phyloP scores from a whole-genome alignment of 2,797 vertebrate species.

The Propithecus deckenii region DNA sequence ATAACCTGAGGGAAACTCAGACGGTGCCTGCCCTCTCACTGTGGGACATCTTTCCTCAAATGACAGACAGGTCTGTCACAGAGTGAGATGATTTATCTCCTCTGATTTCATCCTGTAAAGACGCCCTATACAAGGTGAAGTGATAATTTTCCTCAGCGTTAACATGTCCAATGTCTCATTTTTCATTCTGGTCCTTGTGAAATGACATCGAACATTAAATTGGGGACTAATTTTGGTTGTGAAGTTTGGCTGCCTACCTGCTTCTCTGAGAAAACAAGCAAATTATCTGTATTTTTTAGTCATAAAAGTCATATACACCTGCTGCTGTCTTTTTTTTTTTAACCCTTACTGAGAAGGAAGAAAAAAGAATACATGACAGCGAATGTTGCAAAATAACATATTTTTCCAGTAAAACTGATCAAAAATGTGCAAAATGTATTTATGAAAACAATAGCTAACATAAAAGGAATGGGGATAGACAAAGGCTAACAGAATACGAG shows the following conservation, averaged over 20 bases:
- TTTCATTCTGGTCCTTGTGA: slow-evolving; percentile 78
- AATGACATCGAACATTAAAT: slow-evolving; percentile 77
- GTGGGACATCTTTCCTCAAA: slow-evolving; percentile 9
- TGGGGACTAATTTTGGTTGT: slow-evolving; percentile 75
- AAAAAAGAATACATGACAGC: not conserved
- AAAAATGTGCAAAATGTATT: not conserved
- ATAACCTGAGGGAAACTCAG: slow-evolving; percentile 53
- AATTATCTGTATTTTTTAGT: slow-evolving; percentile 57
- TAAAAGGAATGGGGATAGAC: not conserved
- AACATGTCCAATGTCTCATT: slow-evolving; percentile 73
- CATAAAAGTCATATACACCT: not conserved
- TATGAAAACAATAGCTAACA: not conserved
- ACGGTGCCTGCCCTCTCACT: not conserved
- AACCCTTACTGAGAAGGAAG: not conserved
- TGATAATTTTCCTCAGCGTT: slow-evolving; percentile 79
- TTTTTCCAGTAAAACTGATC: not conserved
- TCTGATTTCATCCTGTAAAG: slow-evolving; percentile 75
- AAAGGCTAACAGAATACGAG: not conserved
- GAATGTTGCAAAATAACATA: not conserved
- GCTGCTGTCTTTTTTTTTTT: not conserved
- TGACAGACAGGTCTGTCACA: slow-evolving; percentile 72
- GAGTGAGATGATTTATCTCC: slow-evolving; percentile 69
- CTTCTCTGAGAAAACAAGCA: slow-evolving; percentile 70
- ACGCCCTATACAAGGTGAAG: slow-evolving; percentile 75
- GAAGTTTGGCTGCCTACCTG: slow-evolving; percentile 69